These are phyloP conservation scores for Hemicrepidius hirtus DNA, from an alignment of 2,888 invertebrate genomes.

Conservation along the genomic window DNA sequence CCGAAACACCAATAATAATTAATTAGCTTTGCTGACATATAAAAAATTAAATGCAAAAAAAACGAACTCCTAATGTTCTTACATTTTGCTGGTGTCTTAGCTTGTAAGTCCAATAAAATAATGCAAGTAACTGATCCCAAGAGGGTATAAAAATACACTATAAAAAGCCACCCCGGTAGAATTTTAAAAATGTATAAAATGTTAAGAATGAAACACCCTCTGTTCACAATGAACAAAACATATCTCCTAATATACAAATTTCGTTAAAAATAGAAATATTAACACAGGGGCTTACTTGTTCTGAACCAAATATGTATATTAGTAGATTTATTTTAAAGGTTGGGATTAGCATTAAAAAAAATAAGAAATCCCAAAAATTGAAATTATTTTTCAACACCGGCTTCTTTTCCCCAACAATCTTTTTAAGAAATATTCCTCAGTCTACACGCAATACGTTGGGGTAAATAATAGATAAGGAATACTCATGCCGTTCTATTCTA, in stretches of 20 bases:
- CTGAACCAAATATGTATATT: background rate
- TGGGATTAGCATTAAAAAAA: too few relatives aligned
- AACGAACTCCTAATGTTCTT: background rate
- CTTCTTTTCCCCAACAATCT: too few relatives aligned
- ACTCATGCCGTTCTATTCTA: too few relatives aligned
- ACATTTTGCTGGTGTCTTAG: background rate
- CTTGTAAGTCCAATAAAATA: constrained; percentile 5
- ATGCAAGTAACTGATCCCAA: constrained; percentile 2
- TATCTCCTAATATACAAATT: background rate
- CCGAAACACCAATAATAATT: constrained; percentile 2
- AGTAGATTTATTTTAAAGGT: background rate
- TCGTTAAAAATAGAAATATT: constrained; percentile 6
- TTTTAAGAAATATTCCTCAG: too few relatives aligned
- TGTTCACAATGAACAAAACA: background rate
- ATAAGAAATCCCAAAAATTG: too few relatives aligned
- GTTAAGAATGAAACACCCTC: constrained; percentile 7
- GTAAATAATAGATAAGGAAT: background rate
- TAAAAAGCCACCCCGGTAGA: constrained; percentile 16
- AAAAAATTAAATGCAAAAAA: too few relatives aligned
- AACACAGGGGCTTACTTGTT: constrained; percentile 1
- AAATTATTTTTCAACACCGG: too few relatives aligned
- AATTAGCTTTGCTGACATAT: background rate
- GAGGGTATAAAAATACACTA: background rate
- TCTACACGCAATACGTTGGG: background rate
- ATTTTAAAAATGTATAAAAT: constrained; percentile 3